Percentiles rank a stretch among this genome's conserved stretches.
These are phyloP conservation scores for Dryoscopus gambensis DNA, from an alignment of 2,113 vertebrate genomes.

Conservation along the genomic window DNA sequence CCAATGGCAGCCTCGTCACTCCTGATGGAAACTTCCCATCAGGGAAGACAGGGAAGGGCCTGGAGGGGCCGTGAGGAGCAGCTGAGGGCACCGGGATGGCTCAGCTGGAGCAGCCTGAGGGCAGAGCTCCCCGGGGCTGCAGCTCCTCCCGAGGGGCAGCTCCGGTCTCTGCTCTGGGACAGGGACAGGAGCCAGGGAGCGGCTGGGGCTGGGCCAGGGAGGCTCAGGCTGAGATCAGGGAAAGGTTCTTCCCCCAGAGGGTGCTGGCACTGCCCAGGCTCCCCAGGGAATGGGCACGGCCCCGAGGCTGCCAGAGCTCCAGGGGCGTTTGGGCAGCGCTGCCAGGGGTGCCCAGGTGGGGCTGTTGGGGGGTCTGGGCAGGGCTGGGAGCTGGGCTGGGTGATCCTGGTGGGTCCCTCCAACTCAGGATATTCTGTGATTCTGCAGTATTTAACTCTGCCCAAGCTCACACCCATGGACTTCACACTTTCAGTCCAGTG, in stretches of 20 bases:
- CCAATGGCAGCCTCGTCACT: accelerated
- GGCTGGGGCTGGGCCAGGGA: neutral
- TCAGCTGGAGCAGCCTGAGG: neutral
- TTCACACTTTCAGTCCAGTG: accelerated
- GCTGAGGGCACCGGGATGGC: neutral
- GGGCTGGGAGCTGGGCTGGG: accelerated
- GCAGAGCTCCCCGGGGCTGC: neutral
- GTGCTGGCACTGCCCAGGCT: too few relatives aligned
- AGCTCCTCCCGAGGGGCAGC: neutral
- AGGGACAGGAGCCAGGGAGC: neutral
- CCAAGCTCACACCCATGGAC: neutral
- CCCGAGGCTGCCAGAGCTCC: too few relatives aligned
- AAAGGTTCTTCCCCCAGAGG: too few relatives aligned
- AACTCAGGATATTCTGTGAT: neutral
- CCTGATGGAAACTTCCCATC: neutral
- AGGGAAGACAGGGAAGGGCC: neutral
- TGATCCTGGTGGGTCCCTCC: neutral
- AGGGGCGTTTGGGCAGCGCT: neutral
- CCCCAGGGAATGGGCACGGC: too few relatives aligned
- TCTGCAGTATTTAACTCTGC: neutral
- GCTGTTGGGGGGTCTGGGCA: neutral
- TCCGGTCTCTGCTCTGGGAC: neutral
- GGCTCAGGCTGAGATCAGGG: neutral
- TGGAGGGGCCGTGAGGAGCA: neutral
- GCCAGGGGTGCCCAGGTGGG: neutral